A percentile compares a stretch with the other conserved stretches of the same genome.
Conservation (phyloP, 2,888 invertebrate species). For the Clostera curtula region DNA sequence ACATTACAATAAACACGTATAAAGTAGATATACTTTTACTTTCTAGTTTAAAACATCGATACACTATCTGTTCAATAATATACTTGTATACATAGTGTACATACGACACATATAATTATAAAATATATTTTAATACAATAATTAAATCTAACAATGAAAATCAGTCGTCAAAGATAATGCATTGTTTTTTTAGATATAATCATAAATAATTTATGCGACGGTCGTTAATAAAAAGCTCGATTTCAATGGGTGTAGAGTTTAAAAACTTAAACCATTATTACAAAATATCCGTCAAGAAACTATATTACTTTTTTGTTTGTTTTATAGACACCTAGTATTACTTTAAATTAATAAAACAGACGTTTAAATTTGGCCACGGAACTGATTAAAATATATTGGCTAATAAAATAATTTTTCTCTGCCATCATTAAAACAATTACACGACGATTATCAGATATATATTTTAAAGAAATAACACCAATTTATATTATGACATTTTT, state of each 20-base stretch:
- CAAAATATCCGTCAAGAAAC: conserved; percentile 16
- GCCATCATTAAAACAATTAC: no score
- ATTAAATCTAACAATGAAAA: conserved; percentile 57
- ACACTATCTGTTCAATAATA: conserved; percentile 39
- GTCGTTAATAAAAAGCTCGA: conserved; percentile 44
- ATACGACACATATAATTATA: conserved; percentile 45
- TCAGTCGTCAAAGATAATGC: conserved; percentile 64
- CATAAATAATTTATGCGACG: conserved; percentile 31
- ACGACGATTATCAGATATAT: no score
- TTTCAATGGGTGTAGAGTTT: conserved; percentile 23
- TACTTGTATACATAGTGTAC: conserved; percentile 46
- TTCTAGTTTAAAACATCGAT: conserved; percentile 40
- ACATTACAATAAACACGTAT: conserved; percentile 20
- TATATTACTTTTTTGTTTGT: no score
- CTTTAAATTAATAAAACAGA: background rate
- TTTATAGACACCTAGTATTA: no score
- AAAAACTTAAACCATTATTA: conserved; percentile 14
- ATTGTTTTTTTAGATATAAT: conserved; percentile 23
- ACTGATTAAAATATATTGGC: no score
- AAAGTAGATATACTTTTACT: conserved; percentile 39
- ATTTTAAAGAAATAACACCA: no score
- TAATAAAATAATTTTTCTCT: no score
- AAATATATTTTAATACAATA: conserved; percentile 42
- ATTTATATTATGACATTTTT: no score
- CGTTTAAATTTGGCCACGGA: no score